Evolutionary conservation across 2,888 invertebrate species (phyloP).

Genomic region (Rapana venosa): DNA sequence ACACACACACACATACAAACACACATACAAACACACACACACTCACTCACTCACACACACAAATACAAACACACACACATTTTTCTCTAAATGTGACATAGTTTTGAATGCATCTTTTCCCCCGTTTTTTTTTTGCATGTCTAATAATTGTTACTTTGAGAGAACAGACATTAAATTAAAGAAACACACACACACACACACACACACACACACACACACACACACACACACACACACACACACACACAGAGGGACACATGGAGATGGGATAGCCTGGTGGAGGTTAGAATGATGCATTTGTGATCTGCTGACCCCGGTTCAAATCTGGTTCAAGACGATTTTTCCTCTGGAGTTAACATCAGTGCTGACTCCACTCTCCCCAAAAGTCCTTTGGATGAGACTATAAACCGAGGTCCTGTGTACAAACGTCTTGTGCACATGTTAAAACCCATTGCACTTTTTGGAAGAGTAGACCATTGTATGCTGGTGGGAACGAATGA

Average conservation of each 20-base stretch:
- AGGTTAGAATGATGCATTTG: neutral
- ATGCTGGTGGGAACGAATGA: neutral
- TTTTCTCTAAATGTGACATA: too few relatives aligned
- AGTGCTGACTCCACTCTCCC: too few relatives aligned
- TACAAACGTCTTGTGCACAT: neutral
- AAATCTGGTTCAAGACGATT: too few relatives aligned
- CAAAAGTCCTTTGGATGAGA: too few relatives aligned
- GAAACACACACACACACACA: constrained; percentile 10
- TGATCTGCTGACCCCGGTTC: neutral
- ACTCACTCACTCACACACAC: neutral
- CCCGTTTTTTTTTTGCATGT: too few relatives aligned
- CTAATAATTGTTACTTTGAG: too few relatives aligned
- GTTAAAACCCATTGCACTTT: neutral
- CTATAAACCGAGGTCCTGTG: too few relatives aligned
- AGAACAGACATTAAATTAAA: too few relatives aligned
- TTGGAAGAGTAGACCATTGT: neutral
- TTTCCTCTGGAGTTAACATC: too few relatives aligned
- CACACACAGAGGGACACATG: neutral
- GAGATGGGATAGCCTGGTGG: neutral
- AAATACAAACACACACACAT: too few relatives aligned
- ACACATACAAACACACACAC: neutral
- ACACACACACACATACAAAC: neutral
- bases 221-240: constrained; percentile 14
- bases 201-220: constrained; percentile 12
- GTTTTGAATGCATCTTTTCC: too few relatives aligned